Evolutionary conservation across 2,113 vertebrate species (phyloP).

Genomic region (Urocolius indicus): DNA sequence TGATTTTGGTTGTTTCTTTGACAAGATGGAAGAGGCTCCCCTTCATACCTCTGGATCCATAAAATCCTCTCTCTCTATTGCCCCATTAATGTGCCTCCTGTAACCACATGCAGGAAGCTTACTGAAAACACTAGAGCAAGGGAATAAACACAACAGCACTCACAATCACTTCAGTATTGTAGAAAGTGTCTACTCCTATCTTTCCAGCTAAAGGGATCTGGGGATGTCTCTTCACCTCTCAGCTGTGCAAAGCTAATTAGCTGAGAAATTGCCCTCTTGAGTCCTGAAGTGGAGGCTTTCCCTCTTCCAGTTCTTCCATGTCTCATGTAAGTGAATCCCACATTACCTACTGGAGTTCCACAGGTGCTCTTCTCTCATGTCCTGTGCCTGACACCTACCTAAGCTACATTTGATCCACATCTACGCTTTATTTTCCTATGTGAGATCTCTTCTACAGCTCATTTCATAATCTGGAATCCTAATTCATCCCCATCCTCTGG

Average conservation of each 20-base stretch:
- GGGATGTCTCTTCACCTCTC: not conserved
- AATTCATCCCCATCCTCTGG: constrained; percentile 10
- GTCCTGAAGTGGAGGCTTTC: not conserved
- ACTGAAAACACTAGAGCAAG: not conserved
- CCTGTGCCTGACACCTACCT: not conserved
- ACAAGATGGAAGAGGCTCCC: not conserved
- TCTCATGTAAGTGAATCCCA: accelerated
- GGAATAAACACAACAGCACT: not conserved
- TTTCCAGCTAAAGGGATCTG: not conserved
- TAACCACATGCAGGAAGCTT: not conserved
- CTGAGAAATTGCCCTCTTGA: not conserved
- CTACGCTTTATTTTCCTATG: not conserved
- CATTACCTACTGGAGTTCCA: not conserved
- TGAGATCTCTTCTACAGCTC: not conserved
- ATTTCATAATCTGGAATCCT: not conserved
- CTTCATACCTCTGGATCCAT: not conserved
- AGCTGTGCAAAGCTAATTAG: not conserved
- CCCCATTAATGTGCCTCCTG: not conserved
- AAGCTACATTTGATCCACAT: not conserved
- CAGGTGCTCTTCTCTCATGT: accelerated
- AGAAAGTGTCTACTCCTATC: not conserved
- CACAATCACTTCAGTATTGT: accelerated
- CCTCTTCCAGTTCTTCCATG: not conserved
- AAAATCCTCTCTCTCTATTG: not conserved
- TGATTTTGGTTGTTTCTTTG: not conserved